Evolutionary conservation across 1,140 invertebrate species (phyloP).

Genomic region (Palaemon carinicauda): DNA sequence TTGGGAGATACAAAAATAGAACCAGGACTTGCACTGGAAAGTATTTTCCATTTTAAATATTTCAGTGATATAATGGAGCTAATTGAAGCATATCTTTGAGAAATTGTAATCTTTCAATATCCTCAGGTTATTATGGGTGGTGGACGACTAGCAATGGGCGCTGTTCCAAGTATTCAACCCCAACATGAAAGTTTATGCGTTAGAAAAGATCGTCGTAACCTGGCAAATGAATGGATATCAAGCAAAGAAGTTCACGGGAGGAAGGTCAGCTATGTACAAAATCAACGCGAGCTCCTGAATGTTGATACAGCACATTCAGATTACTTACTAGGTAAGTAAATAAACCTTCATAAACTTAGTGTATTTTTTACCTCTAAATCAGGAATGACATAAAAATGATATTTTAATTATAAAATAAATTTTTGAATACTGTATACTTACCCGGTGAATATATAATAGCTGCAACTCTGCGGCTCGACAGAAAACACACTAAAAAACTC

Average conservation of each 20-base stretch:
- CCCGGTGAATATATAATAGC: too few species aligned
- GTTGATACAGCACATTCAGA: background rate
- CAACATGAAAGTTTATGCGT: background rate
- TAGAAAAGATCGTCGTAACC: background rate
- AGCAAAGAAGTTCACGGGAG: background rate
- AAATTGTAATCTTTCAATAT: too few species aligned
- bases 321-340: background rate
- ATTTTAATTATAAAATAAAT: too few species aligned
- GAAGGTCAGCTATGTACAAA: background rate
- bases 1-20: too few species aligned
- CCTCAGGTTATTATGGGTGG: background rate
- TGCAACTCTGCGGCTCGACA: too few species aligned
- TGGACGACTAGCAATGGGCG: background rate
- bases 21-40: too few species aligned
- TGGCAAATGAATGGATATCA: background rate
- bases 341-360: too few species aligned
- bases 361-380: background rate
- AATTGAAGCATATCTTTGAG: too few species aligned
- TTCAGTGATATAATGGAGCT: too few species aligned
- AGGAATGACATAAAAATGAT: background rate
- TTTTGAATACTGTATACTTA: too few species aligned
- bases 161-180: background rate
- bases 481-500: too few species aligned
- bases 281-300: background rate
- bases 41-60: too few species aligned